Evolutionary conservation across 2,888 invertebrate genomes (phyloP), one percentile per base, ranked within the genome.

Genomic region (Harpalus rubripes): DNA sequence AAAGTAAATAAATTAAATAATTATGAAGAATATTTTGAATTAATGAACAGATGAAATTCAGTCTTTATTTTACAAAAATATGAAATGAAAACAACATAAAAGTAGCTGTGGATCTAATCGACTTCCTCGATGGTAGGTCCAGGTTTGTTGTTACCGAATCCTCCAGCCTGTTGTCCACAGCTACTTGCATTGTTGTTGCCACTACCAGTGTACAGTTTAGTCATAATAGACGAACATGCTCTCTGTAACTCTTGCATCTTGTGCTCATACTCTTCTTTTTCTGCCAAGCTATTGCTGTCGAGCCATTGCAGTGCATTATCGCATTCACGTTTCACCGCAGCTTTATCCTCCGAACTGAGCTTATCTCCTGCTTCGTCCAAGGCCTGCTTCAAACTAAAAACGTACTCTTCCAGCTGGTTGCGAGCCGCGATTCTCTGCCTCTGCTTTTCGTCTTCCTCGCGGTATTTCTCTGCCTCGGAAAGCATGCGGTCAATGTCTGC

Each of bases 401-500:
- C 92, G 89, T 96, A 96, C 6, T 93, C 90, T 89, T 96, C 96
- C 61, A 96, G 92, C 87, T 94, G 93, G 90, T 96, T 96, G 85
- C 95, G 93, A 8, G 96, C 93, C 0, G 93, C 89, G 12, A 96
- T 94, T 76, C 94, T 92, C 88, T 95, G 93, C 18, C 93, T 92
- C 88, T 95, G 95, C 88, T 93, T 93, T 86, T 95, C 95, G 88
- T 96, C 96, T 88, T 96, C 95, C 56, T 94, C 95, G 68, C 94
- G 93, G 91, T 95, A 96, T 78, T 91, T 92, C 88, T 96, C 96
- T 0, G 96, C 96, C 86, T 96, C 96, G 3, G 93, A 91, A 44
- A 96, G 91, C 96, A 96, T 96, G 86, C 95, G 92, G 86, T 97
- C 96, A 87, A 97, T 97, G 88, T 97, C 96, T 7, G 95, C 95